Base-by-base conservation (phyloP, 2,113 vertebrate species). In the Puntigrus tetrazona region DNA sequence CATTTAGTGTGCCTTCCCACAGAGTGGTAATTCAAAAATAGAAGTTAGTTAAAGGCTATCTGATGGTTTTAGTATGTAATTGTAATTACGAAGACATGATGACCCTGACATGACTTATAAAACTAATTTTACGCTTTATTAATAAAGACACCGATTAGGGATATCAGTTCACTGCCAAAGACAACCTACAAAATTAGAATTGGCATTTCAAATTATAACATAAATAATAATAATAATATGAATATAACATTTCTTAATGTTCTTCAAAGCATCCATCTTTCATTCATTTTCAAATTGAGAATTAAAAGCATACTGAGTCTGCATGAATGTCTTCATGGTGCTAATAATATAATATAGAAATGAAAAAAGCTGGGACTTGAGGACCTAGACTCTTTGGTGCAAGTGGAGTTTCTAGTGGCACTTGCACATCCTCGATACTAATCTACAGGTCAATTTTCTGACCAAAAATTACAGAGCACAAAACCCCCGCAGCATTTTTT, bases 51-150 rank as follows among this genome's bases (percentile, higher is more conserved):
- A 79, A 2, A 76, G 31, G 43, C 65, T 61, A 81, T 85, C 65
- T 50, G 57, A 70, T 69, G 18, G 5, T 59, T 67, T 69, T 41
- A 72, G 55, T 47, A 57, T 72, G 74, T 78, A 79, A 86, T 63
- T 80, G 43, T 80, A 84, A 75, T 87, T 81, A 84, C 9, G 70
- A 76, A 73, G 67, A 74, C 77, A 45, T 36, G 82, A 59, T 34
- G 36, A 31, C 70, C 57, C 82, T 76, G 59, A 76, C 78, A 43
- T 34, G 82, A 55, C 76, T 84, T 69, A 16, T 41, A 80, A 74
- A 81, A 81, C 45, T 59, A 84, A 81, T 27, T 29, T 34, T 67
- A 69, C 4, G 75, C 52, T 69, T 41, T 87, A 80, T 76, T 59
- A 76, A 69, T 20, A 20, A 61, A 74, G 52, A 79, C 81, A 65